Evolutionary conservation across 1,140 invertebrate genomes (phyloP), one percentile per base, ranked within the genome.

Genomic region (Hirudo medicinalis): DNA sequence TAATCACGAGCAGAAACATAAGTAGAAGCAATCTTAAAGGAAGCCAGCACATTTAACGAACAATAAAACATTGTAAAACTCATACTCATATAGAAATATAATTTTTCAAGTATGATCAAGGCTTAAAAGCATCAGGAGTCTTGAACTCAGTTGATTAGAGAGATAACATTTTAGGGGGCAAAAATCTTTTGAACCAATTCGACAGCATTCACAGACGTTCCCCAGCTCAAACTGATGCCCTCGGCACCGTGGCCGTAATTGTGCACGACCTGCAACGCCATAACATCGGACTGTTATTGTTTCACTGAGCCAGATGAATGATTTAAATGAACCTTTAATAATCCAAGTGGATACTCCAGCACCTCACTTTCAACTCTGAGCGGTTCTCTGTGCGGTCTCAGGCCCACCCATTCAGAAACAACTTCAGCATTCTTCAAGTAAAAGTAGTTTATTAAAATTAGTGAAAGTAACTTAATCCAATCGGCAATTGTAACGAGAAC

Each of bases 201-300:
- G 0, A 90, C 86, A 0, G 90, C 90, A 76, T 91, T 84, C 67
- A 87, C 84, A 2, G 88, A 87, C 2, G 91, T 92, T 49, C 92
- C 92, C n/a, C 91, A 92, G 17, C 91, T 89, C 54, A 90, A 87
- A 71, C 89, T 89, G 0, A 95, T 87, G 6, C 93, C 92, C 80
- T 93, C 91, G 5, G 91, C 91, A 0, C 92, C 91, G 78, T 95
- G 92, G 2, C 92, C 93, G 79, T 95, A 95, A 80, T 93, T 92
- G 79, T 96, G 92, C 0, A 95, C 87, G 36, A 79, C 75, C 78
- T 80, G 71, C 11, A 55, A 54, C 49, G n/a, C 25, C 66, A 13
- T 20, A 20, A 27, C 60, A 63, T 63, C 67, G 25, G 13, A 15
- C 8, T 32, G 8, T 1, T 68, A 6, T 68, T 20, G 32, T 32